Base-by-base conservation (phyloP, 2,113 vertebrate species). In the Nerophis ophidion region DNA sequence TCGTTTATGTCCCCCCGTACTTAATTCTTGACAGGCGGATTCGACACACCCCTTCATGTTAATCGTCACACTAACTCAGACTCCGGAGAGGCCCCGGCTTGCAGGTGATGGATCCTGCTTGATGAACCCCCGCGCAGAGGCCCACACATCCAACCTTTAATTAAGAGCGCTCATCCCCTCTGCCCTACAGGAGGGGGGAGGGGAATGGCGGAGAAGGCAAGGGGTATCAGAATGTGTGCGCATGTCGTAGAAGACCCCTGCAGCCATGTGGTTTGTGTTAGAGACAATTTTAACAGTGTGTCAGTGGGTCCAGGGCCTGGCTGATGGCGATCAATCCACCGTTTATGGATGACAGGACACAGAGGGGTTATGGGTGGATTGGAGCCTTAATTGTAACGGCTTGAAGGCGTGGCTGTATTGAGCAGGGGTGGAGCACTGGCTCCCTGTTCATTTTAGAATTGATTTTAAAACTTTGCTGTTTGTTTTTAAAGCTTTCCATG, bases 251-350 rank as follows among this genome's bases (percentile, higher is more conserved):
- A 72, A 62, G 65, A 79, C 74, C 77, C 77, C 70, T 50, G 64
- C 57, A 79, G 72, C 75, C 89, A 90, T 88, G 82, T 88, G 87
- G 80, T 85, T 82, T 74, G 69, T 82, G 82, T 90, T 91, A 90
- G 81, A 83, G 75, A 75, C 72, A 75, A 80, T 86, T 86, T 89
- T 83, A 84, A 84, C 85, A 85, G 81, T 78, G 82, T 88, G 84
- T 88, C 77, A 86, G 81, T 85, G 77, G 72, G 54, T 19, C 66
- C 51, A 56, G 74, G 81, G 68, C 63, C 74, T 67, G 71, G 77
- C 70, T 80, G 86, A 89, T 81, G 82, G 79, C 81, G 83, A 87
- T 88, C 87, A 87, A 89, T 88, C 83, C 84, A 65, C 73, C 77
- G 75, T 84, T 86, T 83, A 85, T 82, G 80, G 82, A 74, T 77